Percentiles rank a stretch among this genome's conserved stretches.
These are phyloP conservation scores for Drosophila busckii DNA, from an alignment of 1,140 invertebrate genomes.

Conservation along the genomic window DNA sequence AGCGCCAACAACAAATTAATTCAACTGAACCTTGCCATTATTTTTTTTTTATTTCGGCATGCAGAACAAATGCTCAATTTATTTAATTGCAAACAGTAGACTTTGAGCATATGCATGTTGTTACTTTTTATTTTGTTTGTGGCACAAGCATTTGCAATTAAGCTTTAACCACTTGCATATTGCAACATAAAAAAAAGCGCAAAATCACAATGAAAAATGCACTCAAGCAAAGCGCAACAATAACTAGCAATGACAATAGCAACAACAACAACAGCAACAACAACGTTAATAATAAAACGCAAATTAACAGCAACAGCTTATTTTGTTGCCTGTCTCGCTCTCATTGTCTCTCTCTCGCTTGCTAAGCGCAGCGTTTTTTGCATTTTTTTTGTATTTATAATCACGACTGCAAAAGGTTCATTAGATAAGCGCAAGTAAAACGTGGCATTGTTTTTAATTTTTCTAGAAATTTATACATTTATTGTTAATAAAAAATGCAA, in stretches of 20 bases:
- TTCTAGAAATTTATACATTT: conserved; percentile 1
- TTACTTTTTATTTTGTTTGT: conserved; percentile 16
- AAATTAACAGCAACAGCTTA: conserved; percentile 23
- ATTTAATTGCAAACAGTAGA: conserved; percentile 11
- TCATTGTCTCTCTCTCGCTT: not conserved
- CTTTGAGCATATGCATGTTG: not conserved
- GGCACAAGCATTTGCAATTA: too few species aligned
- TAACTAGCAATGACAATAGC: conserved; percentile 1
- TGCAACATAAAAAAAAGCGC: conserved; percentile 14
- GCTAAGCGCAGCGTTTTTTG: not conserved
- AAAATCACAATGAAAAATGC: not conserved
- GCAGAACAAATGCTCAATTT: conserved; percentile 41
- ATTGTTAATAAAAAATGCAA: not conserved
- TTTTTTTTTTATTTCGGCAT: conserved; percentile 6
- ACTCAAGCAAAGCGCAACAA: too few species aligned
- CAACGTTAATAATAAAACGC: too few species aligned
- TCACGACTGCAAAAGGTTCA: conserved; percentile 15
- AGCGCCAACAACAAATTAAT: conserved; percentile 27
- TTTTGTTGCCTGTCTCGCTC: not conserved
- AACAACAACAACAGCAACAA: conserved; percentile 5
- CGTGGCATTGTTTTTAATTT: not conserved
- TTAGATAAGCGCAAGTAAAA: conserved; percentile 21
- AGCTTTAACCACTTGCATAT: conserved; percentile 2
- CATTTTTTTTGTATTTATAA: not conserved
- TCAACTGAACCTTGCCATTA: conserved; percentile 44